Base-by-base conservation (phyloP, 2,113 vertebrate species). In the Ceratotherium simum region DNA sequence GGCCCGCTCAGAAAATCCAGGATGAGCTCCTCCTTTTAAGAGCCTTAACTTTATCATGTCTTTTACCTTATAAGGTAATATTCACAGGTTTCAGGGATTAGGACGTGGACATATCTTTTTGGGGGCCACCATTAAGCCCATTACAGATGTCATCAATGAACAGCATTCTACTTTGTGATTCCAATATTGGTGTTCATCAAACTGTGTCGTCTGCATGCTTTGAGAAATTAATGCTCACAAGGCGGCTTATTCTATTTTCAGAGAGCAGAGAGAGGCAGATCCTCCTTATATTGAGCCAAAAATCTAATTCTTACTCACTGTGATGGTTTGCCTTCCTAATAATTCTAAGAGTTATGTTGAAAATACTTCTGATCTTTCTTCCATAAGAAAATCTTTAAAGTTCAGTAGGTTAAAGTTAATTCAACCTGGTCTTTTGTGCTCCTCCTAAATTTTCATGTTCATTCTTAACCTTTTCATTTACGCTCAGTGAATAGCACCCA, bases 291-390 rank as follows among this genome's bases (percentile, higher is more conserved):
- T 17, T 39, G 62, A 80, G 90, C 58, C 92, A 64, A 54, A 93
- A 93, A 51, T 84, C 39, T 48, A 23, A 76, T 85, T 95, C 87
- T 58, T 81, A 39, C 62, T 73, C 65, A 25, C 42, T 64, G 46
- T 31, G 62, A 62, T n/a, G 84, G 7, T 95, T 91, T 88, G 58
- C 56, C 76, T 83, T 75, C 65, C 78, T 84, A 27, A 54, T 70
- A 54, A 65, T 95, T 60, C 31, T 64, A 78, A 67, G 72, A 36
- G 67, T 91, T 75, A 62, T 8, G 25, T 58, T 42, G 78, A 85
- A 72, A 80, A 81, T 36, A 70, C 33, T 70, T 81, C 93, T 60
- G 36, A 78, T 78, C 65, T 92, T 90, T 94, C 67, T 73, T 81
- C 72, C 73, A 23, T 33, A 69, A 92, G 75, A 83, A 95, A 88